Conservation (phyloP, 2,888 invertebrate genomes). For the Protophormia terraenovae region DNA sequence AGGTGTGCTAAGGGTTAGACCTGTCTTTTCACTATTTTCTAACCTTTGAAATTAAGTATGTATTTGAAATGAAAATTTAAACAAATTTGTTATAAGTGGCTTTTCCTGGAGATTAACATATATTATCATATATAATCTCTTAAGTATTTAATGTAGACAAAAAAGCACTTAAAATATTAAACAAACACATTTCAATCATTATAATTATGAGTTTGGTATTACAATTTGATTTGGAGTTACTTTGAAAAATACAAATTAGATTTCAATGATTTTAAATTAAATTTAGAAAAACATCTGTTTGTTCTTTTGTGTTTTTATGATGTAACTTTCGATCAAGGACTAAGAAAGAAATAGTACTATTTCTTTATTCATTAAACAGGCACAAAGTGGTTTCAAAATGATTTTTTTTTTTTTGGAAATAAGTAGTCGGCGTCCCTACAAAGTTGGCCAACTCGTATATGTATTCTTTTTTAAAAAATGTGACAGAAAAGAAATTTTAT, state of each 20-base stretch:
- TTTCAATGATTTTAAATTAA: not conserved
- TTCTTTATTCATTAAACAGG: too few species aligned
- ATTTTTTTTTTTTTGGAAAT: too few species aligned
- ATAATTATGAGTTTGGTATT: not conserved
- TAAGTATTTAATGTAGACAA: not conserved
- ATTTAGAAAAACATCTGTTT: too few species aligned
- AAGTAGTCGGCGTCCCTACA: too few species aligned
- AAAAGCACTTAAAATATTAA: constrained; percentile 2
- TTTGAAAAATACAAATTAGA: not conserved
- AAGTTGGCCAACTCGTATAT: too few species aligned
- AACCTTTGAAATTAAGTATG: constrained; percentile 11
- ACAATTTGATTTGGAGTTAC: not conserved
- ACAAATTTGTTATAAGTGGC: constrained; percentile 5
- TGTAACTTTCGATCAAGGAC: too few species aligned
- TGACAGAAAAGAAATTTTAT: too few species aligned
- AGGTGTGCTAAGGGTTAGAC: not conserved
- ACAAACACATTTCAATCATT: not conserved
- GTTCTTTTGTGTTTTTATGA: too few species aligned
- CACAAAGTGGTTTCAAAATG: too few species aligned
- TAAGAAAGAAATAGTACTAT: too few species aligned
- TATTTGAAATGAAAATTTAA: not conserved
- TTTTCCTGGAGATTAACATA: not conserved
- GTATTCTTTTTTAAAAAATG: too few species aligned
- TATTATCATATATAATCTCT: constrained; percentile 27
- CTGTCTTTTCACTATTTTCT: constrained; percentile 26